Evolutionary conservation across 2,113 vertebrate species (phyloP).

Genomic region (Rutilus rutilus): DNA sequence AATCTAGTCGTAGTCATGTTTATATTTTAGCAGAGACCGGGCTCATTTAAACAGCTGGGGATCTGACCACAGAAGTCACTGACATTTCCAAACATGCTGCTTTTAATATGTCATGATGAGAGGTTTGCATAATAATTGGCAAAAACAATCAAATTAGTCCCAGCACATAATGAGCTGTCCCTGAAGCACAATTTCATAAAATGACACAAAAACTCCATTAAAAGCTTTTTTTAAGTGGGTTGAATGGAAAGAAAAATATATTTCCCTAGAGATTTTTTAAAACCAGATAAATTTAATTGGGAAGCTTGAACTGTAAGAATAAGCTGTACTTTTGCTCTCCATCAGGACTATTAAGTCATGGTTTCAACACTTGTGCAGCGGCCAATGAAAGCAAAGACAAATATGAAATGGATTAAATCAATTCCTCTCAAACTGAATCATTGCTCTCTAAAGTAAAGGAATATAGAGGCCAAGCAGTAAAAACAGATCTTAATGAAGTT

Average conservation of each 20-base stretch:
- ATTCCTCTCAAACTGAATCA: neutral
- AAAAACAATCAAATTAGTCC: neutral
- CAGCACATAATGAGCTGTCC: neutral
- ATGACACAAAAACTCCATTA: neutral
- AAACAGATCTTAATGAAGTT: neutral
- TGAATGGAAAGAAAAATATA: neutral
- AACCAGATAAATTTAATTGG: neutral
- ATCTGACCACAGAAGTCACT: neutral
- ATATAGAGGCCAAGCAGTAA: neutral
- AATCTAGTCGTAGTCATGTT: neutral
- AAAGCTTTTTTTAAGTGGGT: neutral
- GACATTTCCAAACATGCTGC: constrained; percentile 10
- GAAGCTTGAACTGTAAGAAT: neutral
- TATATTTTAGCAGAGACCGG: neutral
- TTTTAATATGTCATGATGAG: constrained; percentile 20
- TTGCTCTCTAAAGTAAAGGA: neutral
- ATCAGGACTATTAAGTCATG: neutral
- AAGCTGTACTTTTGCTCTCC: constrained; percentile 5
- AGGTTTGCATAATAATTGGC: neutral
- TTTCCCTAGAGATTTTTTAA: neutral
- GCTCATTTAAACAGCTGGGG: constrained; percentile 1
- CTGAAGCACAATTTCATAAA: neutral
- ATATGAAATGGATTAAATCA: neutral
- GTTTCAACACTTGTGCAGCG: neutral
- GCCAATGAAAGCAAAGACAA: neutral